A percentile compares a stretch with the other conserved stretches of the same genome.
Evolutionary conservation across 2,113 vertebrate genomes (phyloP).

Genomic region (Upupa epops): DNA sequence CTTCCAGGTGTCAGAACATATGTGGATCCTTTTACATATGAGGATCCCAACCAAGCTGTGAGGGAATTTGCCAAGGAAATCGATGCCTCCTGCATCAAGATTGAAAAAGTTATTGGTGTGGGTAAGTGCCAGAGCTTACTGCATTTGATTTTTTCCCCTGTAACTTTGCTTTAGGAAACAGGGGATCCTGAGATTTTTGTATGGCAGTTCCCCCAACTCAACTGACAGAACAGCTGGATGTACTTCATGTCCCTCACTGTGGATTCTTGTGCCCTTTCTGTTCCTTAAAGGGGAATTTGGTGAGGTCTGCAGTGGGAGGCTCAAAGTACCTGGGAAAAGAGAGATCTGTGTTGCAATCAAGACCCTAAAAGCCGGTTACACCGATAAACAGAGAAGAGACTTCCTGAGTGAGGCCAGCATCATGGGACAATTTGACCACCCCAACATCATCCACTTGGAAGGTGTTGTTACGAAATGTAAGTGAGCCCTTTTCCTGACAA

Average conservation of each 20-base stretch:
- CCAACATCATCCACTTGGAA: constrained; percentile 97
- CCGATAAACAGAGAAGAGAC: constrained; percentile 95
- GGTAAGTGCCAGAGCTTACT: constrained; percentile 79
- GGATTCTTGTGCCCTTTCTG: constrained; percentile 1
- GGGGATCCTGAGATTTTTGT: neutral
- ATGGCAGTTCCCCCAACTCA: neutral
- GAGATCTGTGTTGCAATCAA: constrained; percentile 99
- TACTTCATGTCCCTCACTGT: neutral
- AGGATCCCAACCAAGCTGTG: constrained; percentile 98
- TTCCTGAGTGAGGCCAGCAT: constrained; percentile 98
- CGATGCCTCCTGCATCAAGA: constrained; percentile 97
- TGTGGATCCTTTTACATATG: constrained; percentile 97
- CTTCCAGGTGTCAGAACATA: constrained; percentile 93
- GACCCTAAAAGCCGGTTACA: constrained; percentile 96
- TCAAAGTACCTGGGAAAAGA: constrained; percentile 95
- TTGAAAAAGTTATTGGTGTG: constrained; percentile 98
- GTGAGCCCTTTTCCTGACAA: constrained; percentile 63
- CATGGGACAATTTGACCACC: constrained; percentile 99
- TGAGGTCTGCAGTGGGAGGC: constrained; percentile 95
- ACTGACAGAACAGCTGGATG: neutral
- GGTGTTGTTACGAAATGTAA: constrained; percentile 98
- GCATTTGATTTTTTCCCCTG: neutral
- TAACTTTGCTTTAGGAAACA: neutral
- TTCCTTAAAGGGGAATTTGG: constrained; percentile 88
- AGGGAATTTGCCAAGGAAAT: constrained; percentile 99